Conservation (phyloP, 2,888 invertebrate species). For the Lathronympha strigana region DNA sequence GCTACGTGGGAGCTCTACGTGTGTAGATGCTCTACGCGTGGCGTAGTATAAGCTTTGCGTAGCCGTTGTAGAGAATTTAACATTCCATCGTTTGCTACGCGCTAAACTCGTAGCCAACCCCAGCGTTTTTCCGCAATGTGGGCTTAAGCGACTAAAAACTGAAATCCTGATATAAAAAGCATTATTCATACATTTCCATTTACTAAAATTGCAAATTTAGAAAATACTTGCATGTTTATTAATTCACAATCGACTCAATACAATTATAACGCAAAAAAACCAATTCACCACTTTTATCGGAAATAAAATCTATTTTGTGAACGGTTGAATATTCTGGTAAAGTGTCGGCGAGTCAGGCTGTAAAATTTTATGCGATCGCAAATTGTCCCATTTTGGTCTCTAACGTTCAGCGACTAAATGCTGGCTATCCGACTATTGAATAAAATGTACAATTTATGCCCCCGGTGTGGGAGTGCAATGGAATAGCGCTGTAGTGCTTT, state of each 20-base stretch:
- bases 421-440: slow-evolving; percentile 36
- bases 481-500: slow-evolving; percentile 35
- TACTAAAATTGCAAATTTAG: neutral
- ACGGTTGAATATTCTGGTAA: slow-evolving; percentile 36
- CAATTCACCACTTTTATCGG: neutral
- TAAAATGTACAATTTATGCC: slow-evolving; percentile 40
- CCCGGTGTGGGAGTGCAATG: slow-evolving; percentile 25
- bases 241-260: neutral
- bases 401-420: slow-evolving; percentile 41
- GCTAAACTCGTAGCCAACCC: neutral
- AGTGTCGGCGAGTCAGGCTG: slow-evolving; percentile 37
- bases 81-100: neutral
- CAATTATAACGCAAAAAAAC: neutral
- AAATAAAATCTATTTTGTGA: slow-evolving; percentile 35
- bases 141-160: no score
- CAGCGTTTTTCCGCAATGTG: no score
- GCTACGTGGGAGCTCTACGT: slow-evolving; percentile 8
- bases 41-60: no score
- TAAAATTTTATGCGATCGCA: slow-evolving; percentile 42
- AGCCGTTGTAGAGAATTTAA: no score
- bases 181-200: neutral
- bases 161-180: no score
- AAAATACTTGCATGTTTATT: neutral
- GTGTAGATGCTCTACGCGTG: slow-evolving; percentile 19
- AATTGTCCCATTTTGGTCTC: slow-evolving; percentile 42